Evolutionary conservation across 2,888 invertebrate genomes (phyloP).

Genomic region (Tyria jacobaeae): DNA sequence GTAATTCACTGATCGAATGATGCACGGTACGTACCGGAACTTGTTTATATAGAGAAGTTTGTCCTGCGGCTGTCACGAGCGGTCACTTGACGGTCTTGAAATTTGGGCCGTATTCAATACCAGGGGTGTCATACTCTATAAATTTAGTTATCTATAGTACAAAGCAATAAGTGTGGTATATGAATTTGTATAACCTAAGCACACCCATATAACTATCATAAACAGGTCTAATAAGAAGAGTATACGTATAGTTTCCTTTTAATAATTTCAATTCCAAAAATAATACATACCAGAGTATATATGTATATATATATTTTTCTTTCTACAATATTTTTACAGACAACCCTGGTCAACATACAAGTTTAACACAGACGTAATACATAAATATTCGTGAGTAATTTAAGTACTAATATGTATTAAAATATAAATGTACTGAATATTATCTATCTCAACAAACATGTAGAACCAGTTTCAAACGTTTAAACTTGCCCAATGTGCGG

Average conservation of each 20-base stretch:
- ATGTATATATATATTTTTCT: too few species aligned
- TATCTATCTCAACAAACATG: constrained; percentile 19
- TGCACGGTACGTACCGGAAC: constrained; percentile 38
- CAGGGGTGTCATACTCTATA: constrained; percentile 30
- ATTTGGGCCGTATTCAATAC: constrained; percentile 38
- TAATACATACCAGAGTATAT: too few species aligned
- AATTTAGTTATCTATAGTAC: not conserved
- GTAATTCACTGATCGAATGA: constrained; percentile 66
- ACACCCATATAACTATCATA: not conserved
- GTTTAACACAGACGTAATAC: not conserved
- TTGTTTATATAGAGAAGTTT: constrained; percentile 61
- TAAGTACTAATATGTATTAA: constrained; percentile 4
- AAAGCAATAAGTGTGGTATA: not conserved
- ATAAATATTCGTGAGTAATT: constrained; percentile 13
- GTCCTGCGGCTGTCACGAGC: constrained; percentile 24
- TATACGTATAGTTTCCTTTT: too few species aligned
- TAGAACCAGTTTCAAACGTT: constrained; percentile 21
- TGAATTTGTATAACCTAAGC: not conserved
- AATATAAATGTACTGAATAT: constrained; percentile 28
- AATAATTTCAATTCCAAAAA: too few species aligned
- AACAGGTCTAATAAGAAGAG: too few species aligned
- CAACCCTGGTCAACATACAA: constrained; percentile 27
- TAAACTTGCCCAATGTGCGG: constrained; percentile 19
- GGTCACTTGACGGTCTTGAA: constrained; percentile 55
- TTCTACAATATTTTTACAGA: not conserved